Base-by-base conservation (phyloP, 1,140 invertebrate genomes). In the Sitodiplosis mosellana region DNA sequence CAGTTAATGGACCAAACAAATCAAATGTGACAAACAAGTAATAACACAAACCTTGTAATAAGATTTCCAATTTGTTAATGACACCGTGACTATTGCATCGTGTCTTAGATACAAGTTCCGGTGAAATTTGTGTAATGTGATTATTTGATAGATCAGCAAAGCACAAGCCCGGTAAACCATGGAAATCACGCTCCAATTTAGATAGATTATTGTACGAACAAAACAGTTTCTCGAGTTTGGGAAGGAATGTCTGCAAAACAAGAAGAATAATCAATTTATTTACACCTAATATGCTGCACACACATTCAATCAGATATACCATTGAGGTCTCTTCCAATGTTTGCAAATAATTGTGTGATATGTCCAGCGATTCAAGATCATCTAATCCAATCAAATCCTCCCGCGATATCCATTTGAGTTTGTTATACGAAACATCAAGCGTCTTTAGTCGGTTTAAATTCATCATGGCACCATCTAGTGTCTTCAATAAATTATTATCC, bases 251-350 rank as follows among this genome's bases (percentile, higher is more conserved):
- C 83, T 87, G 65, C 52, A 71, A 70, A 52, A 46, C 48, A 48
- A 46, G 46, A 46, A 52, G 48, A 46, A 48, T 49, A 44, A 33
- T 48, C 22, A 27, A 11, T 3, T 5, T 45, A 50, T n/a, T n/a
- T n/a, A n/a, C n/a, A n/a, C n/a, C n/a, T n/a, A n/a, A n/a, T n/a
- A n/a, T 36, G 19, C 17, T 50, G 34, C 45, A 41, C n/a, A n/a
- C n/a, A n/a, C n/a, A n/a, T n/a, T n/a, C n/a, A 14, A 17, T 5
- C 17, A 6, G 33, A 48, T 55, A 58, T 65, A 87, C 84, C 75
- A 82, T 81, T 48, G 82, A 82, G 33, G 80, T 80, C 65, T 83
- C 79, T 58, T 83, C 80, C 15, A 87, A 67, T 4, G 81, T 80
- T 14, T 73, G 74, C 11, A 87, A 67, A 44, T 77, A 70, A 60